Percentiles rank a stretch among this genome's conserved stretches.
phyloP scores from a whole-genome alignment of 1,140 invertebrate species.

The Physella acuta region DNA sequence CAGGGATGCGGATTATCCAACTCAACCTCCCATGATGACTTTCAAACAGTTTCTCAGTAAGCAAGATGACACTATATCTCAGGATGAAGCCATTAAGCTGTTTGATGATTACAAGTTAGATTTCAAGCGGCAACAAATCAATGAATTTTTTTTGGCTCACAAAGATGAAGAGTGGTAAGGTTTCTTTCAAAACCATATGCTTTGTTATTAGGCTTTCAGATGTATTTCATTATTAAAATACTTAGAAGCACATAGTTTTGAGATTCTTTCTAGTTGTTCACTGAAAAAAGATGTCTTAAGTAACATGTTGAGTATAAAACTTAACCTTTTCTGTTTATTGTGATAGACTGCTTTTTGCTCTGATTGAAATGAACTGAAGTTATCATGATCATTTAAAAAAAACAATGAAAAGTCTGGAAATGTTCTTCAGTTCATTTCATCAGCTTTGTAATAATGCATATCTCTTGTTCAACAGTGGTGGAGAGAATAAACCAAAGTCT shows the following conservation, averaged over 20 bases:
- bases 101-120: slow-evolving; percentile 99
- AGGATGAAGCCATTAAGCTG: slow-evolving; percentile 93
- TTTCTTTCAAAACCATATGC: too few relatives aligned
- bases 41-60: slow-evolving; percentile 95
- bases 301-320: too few relatives aligned
- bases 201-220: too few relatives aligned
- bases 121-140: slow-evolving; percentile 92
- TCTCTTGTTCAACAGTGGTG: slow-evolving; percentile 22
- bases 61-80: slow-evolving; percentile 95
- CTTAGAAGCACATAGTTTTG: too few relatives aligned
- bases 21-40: slow-evolving; percentile 88
- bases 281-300: too few relatives aligned
- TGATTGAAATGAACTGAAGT: slow-evolving; percentile 7
- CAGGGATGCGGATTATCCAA: slow-evolving; percentile 52
- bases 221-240: too few relatives aligned
- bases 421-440: slow-evolving; percentile 5
- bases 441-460: background rate
- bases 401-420: background rate
- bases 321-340: too few relatives aligned
- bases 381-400: background rate
- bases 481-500: background rate
- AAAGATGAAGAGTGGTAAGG: slow-evolving; percentile 99
- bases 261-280: too few relatives aligned
- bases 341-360: background rate
- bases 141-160: slow-evolving; percentile 98